phyloP scores from a whole-genome alignment of 2,113 vertebrate species.

The Zingel zingel region DNA sequence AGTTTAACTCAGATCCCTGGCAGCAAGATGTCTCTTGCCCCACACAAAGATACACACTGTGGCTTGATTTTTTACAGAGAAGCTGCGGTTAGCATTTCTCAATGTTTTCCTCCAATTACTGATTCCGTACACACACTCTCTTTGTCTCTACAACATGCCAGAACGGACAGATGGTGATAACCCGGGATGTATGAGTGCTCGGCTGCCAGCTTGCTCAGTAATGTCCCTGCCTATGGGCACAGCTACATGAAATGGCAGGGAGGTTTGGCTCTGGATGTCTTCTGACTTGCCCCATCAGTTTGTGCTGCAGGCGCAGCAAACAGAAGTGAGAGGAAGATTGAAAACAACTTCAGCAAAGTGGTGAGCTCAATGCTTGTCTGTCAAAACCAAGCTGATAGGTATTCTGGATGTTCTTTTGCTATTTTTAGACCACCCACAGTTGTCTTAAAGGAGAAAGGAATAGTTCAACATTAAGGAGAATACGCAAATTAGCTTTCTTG shows the following conservation, averaged over 20 bases:
- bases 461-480: too few relatives aligned
- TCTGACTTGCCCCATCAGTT: conserved; percentile 49
- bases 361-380: conserved; percentile 53
- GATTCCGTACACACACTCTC: neutral
- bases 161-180: conserved; percentile 60
- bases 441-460: neutral
- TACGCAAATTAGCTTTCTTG: too few relatives aligned
- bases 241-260: conserved; percentile 56
- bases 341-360: conserved; percentile 49
- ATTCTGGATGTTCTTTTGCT: conserved; percentile 6
- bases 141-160: conserved; percentile 34
- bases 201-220: conserved; percentile 45
- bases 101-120: conserved; percentile 31
- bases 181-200: conserved; percentile 37
- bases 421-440: neutral
- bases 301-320: conserved; percentile 61
- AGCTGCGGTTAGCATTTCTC: conserved; percentile 37
- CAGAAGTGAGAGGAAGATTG: conserved; percentile 23
- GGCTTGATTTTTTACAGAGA: conserved; percentile 18
- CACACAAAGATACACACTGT: conserved; percentile 14
- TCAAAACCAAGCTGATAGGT: neutral
- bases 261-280: conserved; percentile 20
- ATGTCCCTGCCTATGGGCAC: conserved; percentile 60
- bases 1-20: conserved; percentile 52
- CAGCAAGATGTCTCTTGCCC: conserved; percentile 67